Evolutionary conservation across 2,797 vertebrate species (phyloP), one percentile per base, ranked within the genome.

Genomic region (Spheniscus humboldti): DNA sequence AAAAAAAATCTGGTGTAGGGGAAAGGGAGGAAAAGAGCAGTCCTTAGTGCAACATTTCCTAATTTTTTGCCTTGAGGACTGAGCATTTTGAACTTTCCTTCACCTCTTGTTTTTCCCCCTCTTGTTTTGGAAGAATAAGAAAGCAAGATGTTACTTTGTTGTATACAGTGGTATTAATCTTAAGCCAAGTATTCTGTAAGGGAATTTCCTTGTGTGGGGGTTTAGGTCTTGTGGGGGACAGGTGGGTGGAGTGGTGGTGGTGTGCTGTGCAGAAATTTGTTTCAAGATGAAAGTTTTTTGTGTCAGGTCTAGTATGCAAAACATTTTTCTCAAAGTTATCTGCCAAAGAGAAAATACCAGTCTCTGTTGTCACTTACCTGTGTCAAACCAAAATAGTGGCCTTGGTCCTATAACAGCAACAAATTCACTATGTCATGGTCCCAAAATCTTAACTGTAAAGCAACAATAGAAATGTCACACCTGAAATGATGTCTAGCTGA

Each of bases 391-490:
- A 62, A 73, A 16, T 6, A 59, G 33, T 14, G 17, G 8, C 17
- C 30, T 10, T 68, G 22, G 4, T 85, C 20, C 43, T 87, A 2
- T 47, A 82, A 47, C 17, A 76, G 39, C n/a, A 45, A 33, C 41
- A 41, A 24, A 64, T 78, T 64, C 8, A 1, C 24, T 47, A 3
- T 0, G 0, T 45, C 24, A 4, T 85, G 13, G n/a, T 81, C 45
- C 18, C 60, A 84, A 67, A 86, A 77, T 66, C 31, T 63, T 67
- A 43, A 35, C 47, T 41, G 8, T 69, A 41, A 77, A 75, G 11
- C 45, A 77, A 11, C 30, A 57, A 6, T 37, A 45, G 48, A 76
- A 64, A 7, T n/a, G 6, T 68, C 62, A 11, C 25, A n/a, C 28
- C 37, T 84, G 41, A 76, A 95, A 57, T 1, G 4, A 25, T 1